Conservation (phyloP, 2,888 invertebrate genomes). For the Gisinianus flammeolus region DNA sequence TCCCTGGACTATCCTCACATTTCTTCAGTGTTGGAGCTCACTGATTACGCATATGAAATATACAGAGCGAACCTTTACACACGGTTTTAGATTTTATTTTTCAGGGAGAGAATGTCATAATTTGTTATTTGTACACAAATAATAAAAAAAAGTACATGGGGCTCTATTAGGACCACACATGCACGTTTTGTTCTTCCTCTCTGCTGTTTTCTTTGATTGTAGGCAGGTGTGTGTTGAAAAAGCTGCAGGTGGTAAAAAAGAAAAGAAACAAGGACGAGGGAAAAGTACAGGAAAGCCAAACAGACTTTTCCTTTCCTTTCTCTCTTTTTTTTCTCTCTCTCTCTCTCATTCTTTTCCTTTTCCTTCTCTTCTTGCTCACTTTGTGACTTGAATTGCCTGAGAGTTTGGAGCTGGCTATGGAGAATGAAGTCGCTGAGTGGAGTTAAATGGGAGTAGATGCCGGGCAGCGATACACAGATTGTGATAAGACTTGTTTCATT, state of each 20-base stretch:
- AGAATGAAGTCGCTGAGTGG: background rate
- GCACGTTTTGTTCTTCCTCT: too few relatives aligned
- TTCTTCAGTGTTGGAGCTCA: too few relatives aligned
- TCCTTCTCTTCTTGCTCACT: background rate
- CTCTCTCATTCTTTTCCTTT: background rate
- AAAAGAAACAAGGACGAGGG: background rate
- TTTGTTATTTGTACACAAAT: too few relatives aligned
- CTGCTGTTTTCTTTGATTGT: background rate
- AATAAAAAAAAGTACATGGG: too few relatives aligned
- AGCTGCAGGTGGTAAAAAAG: background rate
- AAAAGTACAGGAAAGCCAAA: background rate
- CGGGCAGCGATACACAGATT: constrained; percentile 6
- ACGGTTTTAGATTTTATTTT: too few relatives aligned
- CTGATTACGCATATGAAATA: too few relatives aligned
- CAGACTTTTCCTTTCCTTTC: background rate
- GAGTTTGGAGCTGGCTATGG: background rate
- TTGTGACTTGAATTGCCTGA: background rate
- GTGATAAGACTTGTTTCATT: constrained; percentile 31
- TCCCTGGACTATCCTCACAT: too few relatives aligned
- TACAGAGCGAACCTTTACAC: too few relatives aligned
- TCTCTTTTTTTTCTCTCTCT: too few relatives aligned
- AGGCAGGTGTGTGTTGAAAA: background rate
- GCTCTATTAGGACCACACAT: too few relatives aligned
- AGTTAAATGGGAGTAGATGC: constrained; percentile 16
- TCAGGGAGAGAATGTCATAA: too few relatives aligned